Conservation (phyloP, 2,113 vertebrate genomes). For the Equus przewalskii region DNA sequence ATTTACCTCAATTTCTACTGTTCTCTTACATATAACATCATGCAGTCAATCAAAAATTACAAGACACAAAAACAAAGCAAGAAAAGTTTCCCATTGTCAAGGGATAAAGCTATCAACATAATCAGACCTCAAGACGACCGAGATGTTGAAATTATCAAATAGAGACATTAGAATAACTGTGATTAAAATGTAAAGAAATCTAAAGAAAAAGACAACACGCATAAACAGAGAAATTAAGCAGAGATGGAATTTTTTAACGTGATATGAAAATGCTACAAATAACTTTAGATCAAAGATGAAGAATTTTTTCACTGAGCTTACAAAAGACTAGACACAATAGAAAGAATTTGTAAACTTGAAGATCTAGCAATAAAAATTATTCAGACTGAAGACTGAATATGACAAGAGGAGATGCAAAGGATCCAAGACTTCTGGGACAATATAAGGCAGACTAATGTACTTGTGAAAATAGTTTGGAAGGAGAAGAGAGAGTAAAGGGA, state of each 20-base stretch:
- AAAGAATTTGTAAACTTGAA: not conserved
- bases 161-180: not conserved
- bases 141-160: not conserved
- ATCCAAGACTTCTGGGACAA: not conserved
- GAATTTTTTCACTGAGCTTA: not conserved
- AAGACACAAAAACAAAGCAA: constrained; percentile 3
- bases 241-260: not conserved
- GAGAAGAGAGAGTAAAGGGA: not conserved
- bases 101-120: not conserved
- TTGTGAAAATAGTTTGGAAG: not conserved
- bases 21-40: not conserved
- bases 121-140: not conserved
- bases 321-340: not conserved
- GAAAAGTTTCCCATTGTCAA: not conserved
- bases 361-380: not conserved
- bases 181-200: constrained; percentile 17
- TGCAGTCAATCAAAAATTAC: not conserved
- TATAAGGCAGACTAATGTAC: not conserved
- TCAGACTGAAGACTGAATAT: not conserved
- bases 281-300: not conserved
- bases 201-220: not conserved
- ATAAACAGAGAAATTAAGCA: not conserved
- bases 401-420: not conserved
- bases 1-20: not conserved
- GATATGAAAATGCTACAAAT: not conserved